Evolutionary conservation across 2,888 invertebrate genomes (phyloP).

Genomic region (Ennomos quercinarius): DNA sequence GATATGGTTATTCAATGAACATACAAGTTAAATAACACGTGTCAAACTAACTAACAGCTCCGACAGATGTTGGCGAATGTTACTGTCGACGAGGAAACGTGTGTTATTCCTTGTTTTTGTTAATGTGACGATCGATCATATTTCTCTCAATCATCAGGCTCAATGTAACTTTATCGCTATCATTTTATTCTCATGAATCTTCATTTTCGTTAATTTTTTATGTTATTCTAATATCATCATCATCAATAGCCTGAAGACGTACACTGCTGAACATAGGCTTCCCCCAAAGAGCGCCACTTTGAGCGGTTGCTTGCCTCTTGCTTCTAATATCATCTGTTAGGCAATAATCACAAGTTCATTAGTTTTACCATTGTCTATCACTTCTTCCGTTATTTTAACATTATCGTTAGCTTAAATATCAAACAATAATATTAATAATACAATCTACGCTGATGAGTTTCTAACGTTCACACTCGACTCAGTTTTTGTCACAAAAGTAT

Average conservation of each 20-base stretch:
- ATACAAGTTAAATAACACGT: conserved; percentile 35
- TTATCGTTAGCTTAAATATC: not conserved
- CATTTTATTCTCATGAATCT: conserved; percentile 5
- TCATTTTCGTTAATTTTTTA: too few species aligned
- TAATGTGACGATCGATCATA: conserved; percentile 39
- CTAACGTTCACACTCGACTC: conserved; percentile 43
- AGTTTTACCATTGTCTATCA: not conserved
- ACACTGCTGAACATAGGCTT: too few species aligned
- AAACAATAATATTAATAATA: conserved; percentile 26
- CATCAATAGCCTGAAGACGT: too few species aligned
- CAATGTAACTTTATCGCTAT: conserved; percentile 41
- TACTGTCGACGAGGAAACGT: conserved; percentile 30
- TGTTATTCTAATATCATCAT: too few species aligned
- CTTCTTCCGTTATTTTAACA: not conserved
- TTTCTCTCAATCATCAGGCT: conserved; percentile 40
- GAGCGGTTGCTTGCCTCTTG: too few species aligned
- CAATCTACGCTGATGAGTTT: conserved; percentile 44
- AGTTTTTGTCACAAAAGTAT: conserved; percentile 38
- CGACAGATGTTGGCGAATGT: conserved; percentile 51
- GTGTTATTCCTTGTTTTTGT: conserved; percentile 39
- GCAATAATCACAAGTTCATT: conserved; percentile 15
- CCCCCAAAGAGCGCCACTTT: too few species aligned
- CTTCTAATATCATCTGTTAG: too few species aligned
- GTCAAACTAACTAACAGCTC: conserved; percentile 31
- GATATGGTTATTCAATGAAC: too few species aligned